Conservation (phyloP, 2,888 invertebrate genomes). For the Acronicta alni region DNA sequence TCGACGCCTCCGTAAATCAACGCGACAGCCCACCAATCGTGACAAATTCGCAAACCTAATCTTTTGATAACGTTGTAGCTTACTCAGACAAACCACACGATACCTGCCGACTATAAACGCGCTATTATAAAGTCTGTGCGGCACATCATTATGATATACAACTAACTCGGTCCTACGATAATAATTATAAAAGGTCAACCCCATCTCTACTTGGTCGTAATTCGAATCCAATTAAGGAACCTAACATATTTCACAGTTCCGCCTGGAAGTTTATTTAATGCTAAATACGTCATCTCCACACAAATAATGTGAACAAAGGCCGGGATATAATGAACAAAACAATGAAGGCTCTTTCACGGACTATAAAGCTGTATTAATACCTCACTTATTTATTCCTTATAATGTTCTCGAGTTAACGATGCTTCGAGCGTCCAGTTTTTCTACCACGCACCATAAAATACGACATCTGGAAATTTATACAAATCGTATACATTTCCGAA, state of each 20-base stretch:
- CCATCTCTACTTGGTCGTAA: constrained; percentile 14
- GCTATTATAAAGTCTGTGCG: constrained; percentile 7
- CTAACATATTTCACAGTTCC: constrained; percentile 52
- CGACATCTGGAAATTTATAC: constrained; percentile 79
- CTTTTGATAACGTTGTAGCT: constrained; percentile 77
- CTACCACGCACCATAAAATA: constrained; percentile 84
- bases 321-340: constrained; percentile 70
- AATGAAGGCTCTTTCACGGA: constrained; percentile 86
- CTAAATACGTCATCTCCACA: constrained; percentile 68
- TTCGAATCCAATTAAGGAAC: constrained; percentile 46
- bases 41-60: constrained; percentile 85
- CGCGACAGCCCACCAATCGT: constrained; percentile 84
- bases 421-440: constrained; percentile 82
- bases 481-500: constrained; percentile 75
- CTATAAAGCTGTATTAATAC: constrained; percentile 86
- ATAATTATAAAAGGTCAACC: constrained; percentile 1
- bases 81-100: constrained; percentile 56
- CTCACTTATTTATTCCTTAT: constrained; percentile 86
- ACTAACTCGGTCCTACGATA: constrained; percentile 1
- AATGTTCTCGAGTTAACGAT: constrained; percentile 88
- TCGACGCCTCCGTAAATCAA: constrained; percentile 80
- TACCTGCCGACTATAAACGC: constrained; percentile 43
- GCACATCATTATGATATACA: constrained; percentile 6
- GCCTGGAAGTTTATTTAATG: constrained; percentile 66
- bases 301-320: constrained; percentile 72